Evolutionary conservation across 2,113 vertebrate species (phyloP), one percentile per base, ranked within the genome.

Genomic region (Perca fluviatilis): DNA sequence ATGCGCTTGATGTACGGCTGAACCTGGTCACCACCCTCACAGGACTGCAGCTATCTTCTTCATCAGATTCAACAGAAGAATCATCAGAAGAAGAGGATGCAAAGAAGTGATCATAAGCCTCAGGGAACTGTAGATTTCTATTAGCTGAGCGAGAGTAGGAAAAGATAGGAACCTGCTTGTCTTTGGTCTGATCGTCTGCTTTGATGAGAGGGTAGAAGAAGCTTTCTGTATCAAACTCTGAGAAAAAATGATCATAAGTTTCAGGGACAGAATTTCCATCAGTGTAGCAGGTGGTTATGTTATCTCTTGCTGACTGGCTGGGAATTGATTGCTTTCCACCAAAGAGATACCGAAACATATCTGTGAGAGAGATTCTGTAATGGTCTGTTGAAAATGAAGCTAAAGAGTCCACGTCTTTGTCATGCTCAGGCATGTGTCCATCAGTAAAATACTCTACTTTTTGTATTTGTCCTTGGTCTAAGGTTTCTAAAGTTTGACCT

Each of bases 71-170:
- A 1, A 0, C 56, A 21, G 86, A 77, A 40, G 93, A 82, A 23
- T 91, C 93, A 0, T 97, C 96, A 0, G 91, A 90, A 14, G 93
- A 92, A 0, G 91, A 94, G 1, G 92, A 92, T n/a, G 88, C 77
- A 75, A 98, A 97, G 77, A 99, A 97, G 73, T 96, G 93, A n/a
- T 99, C 97, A 0, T 98, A 99, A 4, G 95, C 94, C 10, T 98
- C 97, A 0, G 97, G 97, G 82, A 95, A 96, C 81, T 96, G 95
- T 6, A 95, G 64, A 10, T 89, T 93, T 23, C 74, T 80, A 15
- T 68, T 88, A 21, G 82, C 57, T 7, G 89, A 88, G 47, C 77
- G 90, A 49, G 93, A 92, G 74, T 23, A 88, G 66, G 92, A 93
- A 43, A 92, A 92, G 65, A 94, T 89, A 1, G 93, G 91, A 73